Evolutionary conservation across 2,797 vertebrate species (phyloP).

Genomic region (Monodelphis domestica): DNA sequence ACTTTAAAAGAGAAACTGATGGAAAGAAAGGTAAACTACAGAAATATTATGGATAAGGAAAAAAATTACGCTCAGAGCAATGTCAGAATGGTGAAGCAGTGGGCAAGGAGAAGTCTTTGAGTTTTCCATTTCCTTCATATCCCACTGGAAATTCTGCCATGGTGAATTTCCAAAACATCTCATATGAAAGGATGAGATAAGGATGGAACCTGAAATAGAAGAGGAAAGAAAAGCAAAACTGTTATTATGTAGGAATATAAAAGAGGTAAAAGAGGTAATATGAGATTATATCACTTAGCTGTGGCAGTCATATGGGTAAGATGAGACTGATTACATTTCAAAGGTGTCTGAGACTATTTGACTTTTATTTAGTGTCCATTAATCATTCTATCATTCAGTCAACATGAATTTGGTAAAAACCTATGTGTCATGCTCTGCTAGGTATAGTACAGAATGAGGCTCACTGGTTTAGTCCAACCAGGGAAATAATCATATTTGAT

Average conservation of each 20-base stretch:
- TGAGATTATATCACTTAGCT: background rate
- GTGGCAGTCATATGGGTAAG: background rate
- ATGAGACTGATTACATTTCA: background rate
- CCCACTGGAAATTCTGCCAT: background rate
- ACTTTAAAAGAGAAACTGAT: background rate
- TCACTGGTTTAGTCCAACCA: background rate
- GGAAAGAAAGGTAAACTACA: background rate
- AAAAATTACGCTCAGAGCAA: background rate
- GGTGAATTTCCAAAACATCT: background rate
- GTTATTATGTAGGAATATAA: background rate
- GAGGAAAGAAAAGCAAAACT: background rate
- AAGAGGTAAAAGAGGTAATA: background rate
- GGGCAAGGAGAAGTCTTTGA: background rate
- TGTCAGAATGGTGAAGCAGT: background rate
- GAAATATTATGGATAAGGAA: background rate
- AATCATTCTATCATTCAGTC: slow-evolving; percentile 30
- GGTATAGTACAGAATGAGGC: background rate
- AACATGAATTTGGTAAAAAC: background rate
- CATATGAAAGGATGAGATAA: background rate
- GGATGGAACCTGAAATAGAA: background rate
- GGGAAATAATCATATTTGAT: background rate
- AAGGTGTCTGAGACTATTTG: background rate
- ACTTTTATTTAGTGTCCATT: background rate
- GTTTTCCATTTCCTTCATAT: background rate
- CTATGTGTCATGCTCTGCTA: background rate